Evolutionary conservation across 2,888 invertebrate species (phyloP).

Genomic region (Ischnus inquisitorius): DNA sequence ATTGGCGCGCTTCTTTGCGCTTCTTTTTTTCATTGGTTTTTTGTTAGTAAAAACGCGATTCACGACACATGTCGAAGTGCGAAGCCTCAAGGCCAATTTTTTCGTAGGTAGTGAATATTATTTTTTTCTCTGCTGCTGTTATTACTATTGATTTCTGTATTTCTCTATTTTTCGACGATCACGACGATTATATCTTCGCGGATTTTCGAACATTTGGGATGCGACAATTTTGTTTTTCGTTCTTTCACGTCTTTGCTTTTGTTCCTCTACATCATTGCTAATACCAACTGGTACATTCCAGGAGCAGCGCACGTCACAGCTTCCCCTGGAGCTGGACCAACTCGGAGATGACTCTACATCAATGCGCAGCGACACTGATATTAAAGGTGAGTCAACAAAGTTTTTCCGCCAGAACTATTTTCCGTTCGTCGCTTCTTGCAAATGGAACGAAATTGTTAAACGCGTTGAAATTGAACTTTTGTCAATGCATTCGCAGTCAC

Average conservation of each 20-base stretch:
- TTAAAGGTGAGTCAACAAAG: slow-evolving; percentile 88
- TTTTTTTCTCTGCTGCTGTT: slow-evolving; percentile 20
- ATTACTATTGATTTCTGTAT: slow-evolving; percentile 21
- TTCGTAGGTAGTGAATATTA: slow-evolving; percentile 50
- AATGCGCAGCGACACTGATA: slow-evolving; percentile 93
- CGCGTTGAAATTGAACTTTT: slow-evolving; percentile 6
- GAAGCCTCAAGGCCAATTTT: slow-evolving; percentile 14
- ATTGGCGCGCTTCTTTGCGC: slow-evolving; percentile 26
- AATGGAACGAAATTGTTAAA: not conserved
- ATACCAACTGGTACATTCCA: slow-evolving; percentile 84
- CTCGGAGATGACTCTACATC: slow-evolving; percentile 94
- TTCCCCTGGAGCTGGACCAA: slow-evolving; percentile 94
- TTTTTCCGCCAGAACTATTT: not conserved
- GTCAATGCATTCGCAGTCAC: slow-evolving; percentile 80
- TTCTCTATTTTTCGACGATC: slow-evolving; percentile 16
- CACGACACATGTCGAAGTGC: slow-evolving; percentile 12
- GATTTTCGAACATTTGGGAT: slow-evolving; percentile 1
- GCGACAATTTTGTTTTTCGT: not conserved
- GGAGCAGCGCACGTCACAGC: slow-evolving; percentile 96
- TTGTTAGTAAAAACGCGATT: not conserved
- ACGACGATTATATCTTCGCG: slow-evolving; percentile 9
- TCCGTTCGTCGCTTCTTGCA: not conserved
- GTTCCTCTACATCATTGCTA: slow-evolving; percentile 57
- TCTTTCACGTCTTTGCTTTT: slow-evolving; percentile 1
- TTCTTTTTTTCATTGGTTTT: slow-evolving; percentile 2